Percentiles rank a stretch among this genome's conserved stretches.
Conservation (phyloP, 2,797 vertebrate species). For the Danionella dracula region DNA sequence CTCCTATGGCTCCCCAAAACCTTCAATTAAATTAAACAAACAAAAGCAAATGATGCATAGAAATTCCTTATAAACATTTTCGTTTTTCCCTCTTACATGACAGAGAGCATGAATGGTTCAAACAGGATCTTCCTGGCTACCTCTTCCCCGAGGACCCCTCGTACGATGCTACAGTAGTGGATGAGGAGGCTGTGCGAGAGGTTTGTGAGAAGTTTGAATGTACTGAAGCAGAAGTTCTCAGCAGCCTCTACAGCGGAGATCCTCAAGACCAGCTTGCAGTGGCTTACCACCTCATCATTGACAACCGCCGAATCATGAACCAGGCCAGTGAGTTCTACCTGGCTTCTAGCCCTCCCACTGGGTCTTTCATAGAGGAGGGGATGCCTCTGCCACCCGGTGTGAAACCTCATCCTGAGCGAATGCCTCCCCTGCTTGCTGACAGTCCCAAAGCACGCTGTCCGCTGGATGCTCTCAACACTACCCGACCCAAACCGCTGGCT, state of each 20-base stretch:
- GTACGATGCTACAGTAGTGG: slow-evolving; percentile 86
- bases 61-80: too few relatives aligned
- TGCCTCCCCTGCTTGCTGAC: slow-evolving; percentile 91
- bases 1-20: too few relatives aligned
- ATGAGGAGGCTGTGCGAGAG: slow-evolving; percentile 92
- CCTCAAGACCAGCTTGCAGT: slow-evolving; percentile 95
- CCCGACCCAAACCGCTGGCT: slow-evolving; percentile 86
- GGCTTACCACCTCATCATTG: slow-evolving; percentile 95
- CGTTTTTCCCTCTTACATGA: too few relatives aligned
- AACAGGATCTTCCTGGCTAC: slow-evolving; percentile 91
- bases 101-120: slow-evolving; percentile 96
- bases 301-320: slow-evolving; percentile 98
- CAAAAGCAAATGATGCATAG: too few relatives aligned
- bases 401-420: slow-evolving; percentile 93
- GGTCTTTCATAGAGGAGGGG: slow-evolving; percentile 94
- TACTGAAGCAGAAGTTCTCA: slow-evolving; percentile 86
- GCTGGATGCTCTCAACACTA: slow-evolving; percentile 94
- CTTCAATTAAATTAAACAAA: too few relatives aligned
- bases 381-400: slow-evolving; percentile 86
- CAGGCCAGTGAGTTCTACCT: slow-evolving; percentile 99
- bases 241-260: slow-evolving; percentile 92
- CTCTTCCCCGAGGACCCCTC: slow-evolving; percentile 96
- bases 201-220: slow-evolving; percentile 98
- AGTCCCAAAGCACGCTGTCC: slow-evolving; percentile 91
- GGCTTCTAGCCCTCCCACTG: slow-evolving; percentile 92